Base-by-base conservation (phyloP, 2,888 invertebrate genomes). In the Arge pagana region DNA sequence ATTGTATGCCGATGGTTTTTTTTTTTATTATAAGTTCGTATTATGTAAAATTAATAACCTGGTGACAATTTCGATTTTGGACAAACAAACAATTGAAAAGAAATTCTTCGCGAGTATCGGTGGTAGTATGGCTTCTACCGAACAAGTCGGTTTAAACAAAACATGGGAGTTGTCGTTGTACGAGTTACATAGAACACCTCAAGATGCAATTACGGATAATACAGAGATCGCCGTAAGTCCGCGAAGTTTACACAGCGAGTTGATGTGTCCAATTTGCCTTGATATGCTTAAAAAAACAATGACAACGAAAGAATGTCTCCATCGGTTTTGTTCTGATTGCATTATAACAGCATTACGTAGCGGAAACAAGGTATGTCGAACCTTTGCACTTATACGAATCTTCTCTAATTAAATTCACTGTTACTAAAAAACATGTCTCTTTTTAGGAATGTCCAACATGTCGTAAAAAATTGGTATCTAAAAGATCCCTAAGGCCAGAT, bases 251-350 rank as follows among this genome's bases (percentile, higher is more conserved):
- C 92, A 95, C 82, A 93, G 90, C 79, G 98, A 99, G 79, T 80
- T 99, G 49, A 97, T 96, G 94, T 99, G 98, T 75, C 98, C 98
- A 42, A 99, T 99, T 75, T 99, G 98, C 77, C 81, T 99, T 73
- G 99, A 99, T 78, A 95, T 97, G 94, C 82, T 98, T 65, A 98
- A 97, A 77, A 95, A 94, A 76, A 99, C 99, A 0, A 98, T 98
- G 98, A 98, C 98, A 10, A 99, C 99, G 4, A 99, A 99, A 76
- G 98, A 99, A 80, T 99, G 99, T 79, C 83, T 99, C 53, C 99
- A 99, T 78, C 87, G 99, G 52, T 99, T 99, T 77, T 99, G 98
- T 79, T 93, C 95, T 16, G 98, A 98, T 74, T 99, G 99, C 78
- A 99, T 99, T 63, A 96, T 96, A 54, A 98, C 97, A 3, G 98